Base-by-base conservation (phyloP, 2,888 invertebrate genomes). In the Noctua pronuba region DNA sequence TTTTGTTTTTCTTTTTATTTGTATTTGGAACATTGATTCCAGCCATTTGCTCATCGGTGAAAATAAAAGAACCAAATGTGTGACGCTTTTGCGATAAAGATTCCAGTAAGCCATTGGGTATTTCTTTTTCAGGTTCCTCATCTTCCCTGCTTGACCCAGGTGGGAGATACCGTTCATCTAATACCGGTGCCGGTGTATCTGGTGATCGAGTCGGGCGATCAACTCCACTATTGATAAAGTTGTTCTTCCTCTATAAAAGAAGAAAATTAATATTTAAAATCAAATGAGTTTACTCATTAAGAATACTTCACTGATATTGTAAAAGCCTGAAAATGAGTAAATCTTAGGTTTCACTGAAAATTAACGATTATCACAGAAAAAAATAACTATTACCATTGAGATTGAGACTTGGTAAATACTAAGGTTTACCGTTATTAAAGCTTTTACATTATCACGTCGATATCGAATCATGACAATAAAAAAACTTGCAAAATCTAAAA, bases 201-300 rank as follows among this genome's bases (percentile, higher is more conserved):
- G 44, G 46, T 8, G 35, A 5, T 41, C 67, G 68, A n/a, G 28
- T 80, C 0, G 80, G 80, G 7, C 35, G 62, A 69, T 21, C 18
- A 0, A 46, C 7, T 11, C 18, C 13, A 0, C 38, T 28, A 28
- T 31, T 1, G 21, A 31, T n/a, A 13, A 28, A 28, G 1, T 49
- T 8, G 10, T 11, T 31, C 21, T 0, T 31, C 31, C 10, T 35
- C 62, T 62, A 5, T 21, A 35, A 58, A 58, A 35, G 21, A 21
- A 62, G 35, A 21, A 31, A 62, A 35, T 60, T 18, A 35, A 35
- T 60, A 60, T 60, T 21, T 8, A 60, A 18, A 60, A 60, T 31
- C 58, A 31, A 31, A 60, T 18, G n/a, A n/a, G n/a, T 8, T 16
- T 31, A 60, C 18, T 55, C 8, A 31, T 8, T 31, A 55, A 5